Percentiles rank a stretch among this genome's conserved stretches.
These are phyloP conservation scores for Malacoraja senta DNA, from an alignment of 2,797 vertebrate genomes.

Conservation along the genomic window DNA sequence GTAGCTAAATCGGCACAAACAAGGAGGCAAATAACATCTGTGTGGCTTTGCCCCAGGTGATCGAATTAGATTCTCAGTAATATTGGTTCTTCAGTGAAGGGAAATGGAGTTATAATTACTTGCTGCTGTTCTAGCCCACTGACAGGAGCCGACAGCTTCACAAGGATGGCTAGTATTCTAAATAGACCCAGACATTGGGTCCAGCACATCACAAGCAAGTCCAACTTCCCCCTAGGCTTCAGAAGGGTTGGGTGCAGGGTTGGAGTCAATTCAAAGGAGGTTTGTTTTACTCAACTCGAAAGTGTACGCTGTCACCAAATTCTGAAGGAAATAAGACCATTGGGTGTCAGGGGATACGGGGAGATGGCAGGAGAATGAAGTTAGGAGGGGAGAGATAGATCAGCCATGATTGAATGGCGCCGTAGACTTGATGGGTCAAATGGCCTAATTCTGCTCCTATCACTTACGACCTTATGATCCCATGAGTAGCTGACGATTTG, in stretches of 20 bases:
- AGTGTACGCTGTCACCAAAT: too few species aligned
- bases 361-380: too few species aligned
- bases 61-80: neutral
- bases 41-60: neutral
- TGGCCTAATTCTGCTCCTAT: too few species aligned
- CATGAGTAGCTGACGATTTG: neutral
- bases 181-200: too few species aligned
- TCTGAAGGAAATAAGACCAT: too few species aligned
- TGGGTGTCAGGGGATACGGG: too few species aligned
- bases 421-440: too few species aligned
- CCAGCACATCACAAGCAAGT: too few species aligned
- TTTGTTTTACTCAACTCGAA: neutral
- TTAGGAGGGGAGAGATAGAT: too few species aligned
- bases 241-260: neutral
- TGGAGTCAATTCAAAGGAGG: neutral
- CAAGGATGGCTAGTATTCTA: neutral
- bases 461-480: too few species aligned
- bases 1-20: neutral
- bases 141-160: neutral
- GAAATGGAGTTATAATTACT: neutral
- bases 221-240: neutral
- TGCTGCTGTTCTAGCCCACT: neutral
- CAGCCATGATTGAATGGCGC: too few species aligned
- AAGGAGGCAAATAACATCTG: neutral
- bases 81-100: neutral